Conservation (phyloP, 2,797 vertebrate species). For the Diceros bicornis region DNA sequence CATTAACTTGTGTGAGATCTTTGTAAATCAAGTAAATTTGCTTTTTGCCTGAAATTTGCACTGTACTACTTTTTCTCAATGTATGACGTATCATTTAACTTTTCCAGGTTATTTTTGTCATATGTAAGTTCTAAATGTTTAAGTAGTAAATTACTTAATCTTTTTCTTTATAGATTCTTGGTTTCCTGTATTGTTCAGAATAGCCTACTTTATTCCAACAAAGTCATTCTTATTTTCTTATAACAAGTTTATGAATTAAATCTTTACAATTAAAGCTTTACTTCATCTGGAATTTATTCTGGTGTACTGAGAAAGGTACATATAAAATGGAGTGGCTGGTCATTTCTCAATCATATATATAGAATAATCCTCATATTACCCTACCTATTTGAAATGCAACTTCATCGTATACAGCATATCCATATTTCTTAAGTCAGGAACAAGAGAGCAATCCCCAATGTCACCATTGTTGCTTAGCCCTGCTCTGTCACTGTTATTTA, state of each 20-base stretch:
- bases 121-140: background rate
- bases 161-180: background rate
- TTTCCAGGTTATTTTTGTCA: background rate
- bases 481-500: background rate
- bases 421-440: background rate
- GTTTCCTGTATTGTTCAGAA: background rate
- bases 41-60: background rate
- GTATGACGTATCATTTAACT: background rate
- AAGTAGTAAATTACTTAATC: background rate
- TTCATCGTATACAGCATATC: background rate
- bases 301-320: background rate
- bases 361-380: background rate
- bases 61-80: background rate
- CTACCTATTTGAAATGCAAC: background rate
- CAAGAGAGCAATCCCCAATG: background rate
- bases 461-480: background rate
- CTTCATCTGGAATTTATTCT: constrained; percentile 16
- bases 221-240: background rate
- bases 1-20: background rate
- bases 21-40: constrained; percentile 28
- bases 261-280: background rate
- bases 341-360: background rate
- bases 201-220: background rate
- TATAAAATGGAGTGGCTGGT: background rate
- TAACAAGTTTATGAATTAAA: constrained; percentile 17